phyloP scores from a whole-genome alignment of 2,888 invertebrate genomes.

The Vesta saturnalis region DNA sequence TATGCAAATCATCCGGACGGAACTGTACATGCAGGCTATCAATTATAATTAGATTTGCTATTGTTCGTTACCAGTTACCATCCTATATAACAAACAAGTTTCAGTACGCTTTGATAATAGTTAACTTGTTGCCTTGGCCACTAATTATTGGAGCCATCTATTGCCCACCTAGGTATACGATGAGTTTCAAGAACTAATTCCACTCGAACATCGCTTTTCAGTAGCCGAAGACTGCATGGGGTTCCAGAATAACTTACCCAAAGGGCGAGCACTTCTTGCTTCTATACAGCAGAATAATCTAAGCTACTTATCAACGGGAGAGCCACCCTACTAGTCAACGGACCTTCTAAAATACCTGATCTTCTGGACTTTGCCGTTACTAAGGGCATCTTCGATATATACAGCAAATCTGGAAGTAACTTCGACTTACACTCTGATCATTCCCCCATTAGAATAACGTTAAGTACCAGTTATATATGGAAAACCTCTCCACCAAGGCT shows the following conservation, averaged over 20 bases:
- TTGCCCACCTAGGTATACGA: not conserved
- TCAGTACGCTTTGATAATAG: not conserved
- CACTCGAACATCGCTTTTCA: not conserved
- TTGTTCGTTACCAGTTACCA: not conserved
- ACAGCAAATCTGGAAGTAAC: no score
- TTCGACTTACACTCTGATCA: no score
- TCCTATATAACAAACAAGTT: not conserved
- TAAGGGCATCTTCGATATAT: no score
- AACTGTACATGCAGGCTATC: not conserved
- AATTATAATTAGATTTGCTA: not conserved
- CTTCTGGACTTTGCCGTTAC: no score
- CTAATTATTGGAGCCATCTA: no score
- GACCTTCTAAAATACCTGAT: not conserved
- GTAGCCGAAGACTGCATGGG: not conserved
- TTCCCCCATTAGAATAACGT: not conserved
- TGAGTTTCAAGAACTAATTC: not conserved
- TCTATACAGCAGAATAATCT: no score
- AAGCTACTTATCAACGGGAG: not conserved
- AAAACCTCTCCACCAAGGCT: no score
- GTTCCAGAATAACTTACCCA: not conserved
- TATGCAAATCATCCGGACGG: not conserved
- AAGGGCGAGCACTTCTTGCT: no score
- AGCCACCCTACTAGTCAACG: not conserved
- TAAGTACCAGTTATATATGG: no score
- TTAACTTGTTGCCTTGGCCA: not conserved